Evolutionary conservation across 2,797 vertebrate species (phyloP).

Genomic region (Passerculus sandwichensis): DNA sequence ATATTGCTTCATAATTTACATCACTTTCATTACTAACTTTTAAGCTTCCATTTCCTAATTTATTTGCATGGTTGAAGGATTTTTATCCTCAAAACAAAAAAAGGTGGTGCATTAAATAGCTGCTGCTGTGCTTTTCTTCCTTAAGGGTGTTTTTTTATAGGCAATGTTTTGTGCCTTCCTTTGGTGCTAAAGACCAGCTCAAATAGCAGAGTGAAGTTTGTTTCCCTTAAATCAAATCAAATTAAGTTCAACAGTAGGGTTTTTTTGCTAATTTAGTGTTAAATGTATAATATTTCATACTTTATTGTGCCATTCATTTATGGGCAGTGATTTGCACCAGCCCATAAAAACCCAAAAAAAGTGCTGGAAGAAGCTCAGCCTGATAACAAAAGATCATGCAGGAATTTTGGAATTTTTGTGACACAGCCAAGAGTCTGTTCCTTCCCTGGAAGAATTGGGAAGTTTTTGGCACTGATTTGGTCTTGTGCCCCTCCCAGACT

Average conservation of each 20-base stretch:
- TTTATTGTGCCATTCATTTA: background rate
- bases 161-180: background rate
- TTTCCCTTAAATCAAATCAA: constrained; percentile 6
- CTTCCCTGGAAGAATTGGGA: constrained; percentile 21
- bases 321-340: background rate
- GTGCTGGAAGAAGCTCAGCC: background rate
- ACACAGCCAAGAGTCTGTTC: background rate
- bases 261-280: background rate
- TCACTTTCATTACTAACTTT: background rate
- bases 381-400: background rate
- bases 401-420: constrained; percentile 16
- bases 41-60: background rate
- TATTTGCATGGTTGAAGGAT: background rate
- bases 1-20: background rate
- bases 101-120: background rate
- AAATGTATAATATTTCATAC: background rate
- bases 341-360: background rate
- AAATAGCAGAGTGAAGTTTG: background rate
- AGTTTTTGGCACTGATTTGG: constrained; percentile 24
- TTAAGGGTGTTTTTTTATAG: background rate
- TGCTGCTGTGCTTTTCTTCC: background rate
- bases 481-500: constrained; percentile 58
- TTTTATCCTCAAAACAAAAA: background rate
- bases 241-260: background rate
- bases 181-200: background rate